Conservation (phyloP, 1,140 invertebrate genomes). For the Pararge aegeria region DNA sequence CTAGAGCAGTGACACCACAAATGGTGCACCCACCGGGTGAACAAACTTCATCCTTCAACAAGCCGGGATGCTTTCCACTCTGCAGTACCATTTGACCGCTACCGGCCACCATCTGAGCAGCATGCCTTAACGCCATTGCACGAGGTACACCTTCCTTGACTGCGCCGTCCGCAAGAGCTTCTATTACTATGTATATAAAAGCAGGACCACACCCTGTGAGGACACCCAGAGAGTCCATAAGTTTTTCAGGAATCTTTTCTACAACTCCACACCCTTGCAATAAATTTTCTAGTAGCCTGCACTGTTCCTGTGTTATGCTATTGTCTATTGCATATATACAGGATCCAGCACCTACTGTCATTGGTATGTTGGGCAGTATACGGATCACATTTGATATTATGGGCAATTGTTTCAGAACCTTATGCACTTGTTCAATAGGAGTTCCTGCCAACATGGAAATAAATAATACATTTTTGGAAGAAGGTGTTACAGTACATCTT, state of each 20-base stretch:
- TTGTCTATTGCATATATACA: constrained; percentile 85
- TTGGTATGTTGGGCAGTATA: constrained; percentile 96
- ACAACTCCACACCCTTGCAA: constrained; percentile 88
- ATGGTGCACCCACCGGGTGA: constrained; percentile 97
- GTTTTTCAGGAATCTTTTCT: constrained; percentile 88
- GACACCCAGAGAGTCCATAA: constrained; percentile 91
- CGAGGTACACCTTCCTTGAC: constrained; percentile 95
- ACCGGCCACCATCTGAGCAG: constrained; percentile 92
- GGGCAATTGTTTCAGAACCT: constrained; percentile 79
- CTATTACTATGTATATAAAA: constrained; percentile 95
- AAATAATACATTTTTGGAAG: constrained; percentile 82
- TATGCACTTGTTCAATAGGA: constrained; percentile 83
- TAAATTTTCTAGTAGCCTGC: constrained; percentile 83
- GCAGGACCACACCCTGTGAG: constrained; percentile 95
- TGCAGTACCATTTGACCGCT: constrained; percentile 95
- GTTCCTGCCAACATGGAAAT: constrained; percentile 91
- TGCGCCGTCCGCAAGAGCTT: constrained; percentile 94
- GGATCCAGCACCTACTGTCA: constrained; percentile 91
- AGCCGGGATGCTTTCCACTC: constrained; percentile 89
- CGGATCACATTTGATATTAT: constrained; percentile 85
- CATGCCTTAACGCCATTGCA: constrained; percentile 88
- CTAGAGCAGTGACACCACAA: constrained; percentile 92
- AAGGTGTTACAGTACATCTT: constrained; percentile 39
- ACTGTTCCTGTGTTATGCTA: constrained; percentile 78
- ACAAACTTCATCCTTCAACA: constrained; percentile 95